Conservation (phyloP, 2,888 invertebrate genomes). For the Omphaloscelis lunosa region DNA sequence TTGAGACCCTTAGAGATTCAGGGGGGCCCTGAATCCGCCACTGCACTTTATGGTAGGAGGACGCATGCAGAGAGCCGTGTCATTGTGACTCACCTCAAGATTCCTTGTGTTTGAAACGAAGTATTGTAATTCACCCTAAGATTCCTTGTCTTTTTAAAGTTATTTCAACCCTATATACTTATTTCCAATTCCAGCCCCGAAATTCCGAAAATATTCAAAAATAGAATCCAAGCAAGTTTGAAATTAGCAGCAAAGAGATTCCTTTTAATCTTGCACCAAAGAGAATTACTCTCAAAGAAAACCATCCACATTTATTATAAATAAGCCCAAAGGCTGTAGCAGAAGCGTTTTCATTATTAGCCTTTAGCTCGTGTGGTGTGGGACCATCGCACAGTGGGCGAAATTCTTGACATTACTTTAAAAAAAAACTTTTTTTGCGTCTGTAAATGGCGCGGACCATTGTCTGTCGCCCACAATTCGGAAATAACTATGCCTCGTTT, state of each 20-base stretch:
- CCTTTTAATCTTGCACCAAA: constrained; percentile 45
- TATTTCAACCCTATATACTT: neutral
- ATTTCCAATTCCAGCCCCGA: neutral
- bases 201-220: constrained; percentile 15
- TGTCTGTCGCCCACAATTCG: constrained; percentile 13
- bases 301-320: constrained; percentile 28
- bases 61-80: neutral
- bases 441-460: neutral
- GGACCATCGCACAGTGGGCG: neutral
- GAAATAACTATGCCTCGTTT: constrained; percentile 5
- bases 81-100: neutral
- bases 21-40: too few relatives aligned
- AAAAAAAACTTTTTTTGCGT: neutral
- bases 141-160: neutral
- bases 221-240: constrained; percentile 12
- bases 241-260: constrained; percentile 31
- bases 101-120: neutral
- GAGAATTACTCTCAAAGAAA: constrained; percentile 34
- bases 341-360: constrained; percentile 48
- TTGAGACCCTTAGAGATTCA: too few relatives aligned
- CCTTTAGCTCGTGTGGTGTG: constrained; percentile 12
- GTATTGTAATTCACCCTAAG: neutral
- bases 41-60: neutral
- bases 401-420: constrained; percentile 17
- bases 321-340: constrained; percentile 20